phyloP scores from a whole-genome alignment of 2,113 vertebrate genomes.

The Tapirus terrestris region DNA sequence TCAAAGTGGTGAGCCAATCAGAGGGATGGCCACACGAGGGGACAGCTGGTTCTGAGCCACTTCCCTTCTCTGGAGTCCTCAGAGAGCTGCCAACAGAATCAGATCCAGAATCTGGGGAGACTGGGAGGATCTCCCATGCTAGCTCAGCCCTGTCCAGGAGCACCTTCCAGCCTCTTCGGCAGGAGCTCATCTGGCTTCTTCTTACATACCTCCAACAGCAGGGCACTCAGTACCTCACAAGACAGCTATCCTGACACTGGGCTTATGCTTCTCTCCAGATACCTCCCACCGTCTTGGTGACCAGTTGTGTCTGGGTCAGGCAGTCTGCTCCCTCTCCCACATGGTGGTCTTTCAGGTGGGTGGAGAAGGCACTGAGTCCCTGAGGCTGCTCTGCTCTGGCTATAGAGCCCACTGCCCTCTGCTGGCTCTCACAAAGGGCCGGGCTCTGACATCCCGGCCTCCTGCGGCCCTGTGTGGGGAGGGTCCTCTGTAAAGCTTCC shows the following conservation, averaged over 20 bases:
- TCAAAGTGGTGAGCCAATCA: not conserved
- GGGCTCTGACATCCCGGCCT: not conserved
- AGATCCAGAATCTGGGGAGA: not conserved
- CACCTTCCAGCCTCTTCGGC: not conserved
- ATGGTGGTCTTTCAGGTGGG: not conserved
- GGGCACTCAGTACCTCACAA: not conserved
- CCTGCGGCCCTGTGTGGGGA: rapidly evolving
- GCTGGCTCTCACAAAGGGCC: too few relatives aligned
- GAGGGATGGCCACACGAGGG: not conserved
- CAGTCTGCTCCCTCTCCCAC: too few relatives aligned
- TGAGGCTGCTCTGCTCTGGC: not conserved
- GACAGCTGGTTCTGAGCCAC: not conserved
- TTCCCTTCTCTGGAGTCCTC: not conserved
- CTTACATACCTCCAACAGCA: not conserved
- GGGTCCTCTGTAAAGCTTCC: not conserved
- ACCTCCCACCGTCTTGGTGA: not conserved
- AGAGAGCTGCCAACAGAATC: not conserved
- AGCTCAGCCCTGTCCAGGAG: not conserved
- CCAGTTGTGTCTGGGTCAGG: too few relatives aligned
- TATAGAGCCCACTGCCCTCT: not conserved
- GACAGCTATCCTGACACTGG: not conserved
- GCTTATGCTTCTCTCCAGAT: not conserved
- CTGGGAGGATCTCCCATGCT: not conserved
- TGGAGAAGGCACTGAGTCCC: too few relatives aligned
- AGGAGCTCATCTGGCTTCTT: not conserved